Base-by-base conservation (phyloP, 2,113 vertebrate genomes). In the Epinephelus moara region DNA sequence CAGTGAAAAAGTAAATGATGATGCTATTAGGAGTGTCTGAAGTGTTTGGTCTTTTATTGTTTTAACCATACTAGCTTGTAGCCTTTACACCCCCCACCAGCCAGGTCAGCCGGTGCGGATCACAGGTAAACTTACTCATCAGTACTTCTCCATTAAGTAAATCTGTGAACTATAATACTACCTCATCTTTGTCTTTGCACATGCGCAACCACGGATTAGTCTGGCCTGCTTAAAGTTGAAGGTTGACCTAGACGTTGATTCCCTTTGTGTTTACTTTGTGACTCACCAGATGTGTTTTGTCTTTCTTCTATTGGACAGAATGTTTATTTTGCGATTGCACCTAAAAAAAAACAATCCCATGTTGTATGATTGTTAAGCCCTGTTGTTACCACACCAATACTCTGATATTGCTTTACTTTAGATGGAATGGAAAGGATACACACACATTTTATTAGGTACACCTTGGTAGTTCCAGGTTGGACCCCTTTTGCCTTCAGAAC, bases 221-320 rank as follows among this genome's bases (percentile, higher is more conserved):
- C 3, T 19, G 15, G 12, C 3, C 15, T 42, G 50, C 52, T 25
- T 76, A 45, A 78, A 75, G 64, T 74, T 75, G 60, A 91, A 85
- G 76, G 80, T 62, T 80, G 47, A 57, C 18, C 21, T 27, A 81
- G 63, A 74, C 75, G 56, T 75, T 55, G 57, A 33, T 60, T 85
- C 27, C 14, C 11, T 15, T 27, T 67, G 17, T 81, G 52, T 84
- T 87, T 75, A 70, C 64, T 11, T 47, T 85, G n/a, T 27, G 15
- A 12, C 71, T 64, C 21, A 37, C 0, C 50, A 52, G 25, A 63
- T 23, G 25, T 4, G 6, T 17, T 62, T 78, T 40, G 25, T 56
- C 23, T 75, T 68, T 47, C 3, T 76, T 50, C 40, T 40, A 50
- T 15, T 60, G 55, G 55, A 37, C 27, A 21, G 57, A 45, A 25